Evolutionary conservation across 2,888 invertebrate genomes (phyloP).

Genomic region (Artemia sp.): DNA sequence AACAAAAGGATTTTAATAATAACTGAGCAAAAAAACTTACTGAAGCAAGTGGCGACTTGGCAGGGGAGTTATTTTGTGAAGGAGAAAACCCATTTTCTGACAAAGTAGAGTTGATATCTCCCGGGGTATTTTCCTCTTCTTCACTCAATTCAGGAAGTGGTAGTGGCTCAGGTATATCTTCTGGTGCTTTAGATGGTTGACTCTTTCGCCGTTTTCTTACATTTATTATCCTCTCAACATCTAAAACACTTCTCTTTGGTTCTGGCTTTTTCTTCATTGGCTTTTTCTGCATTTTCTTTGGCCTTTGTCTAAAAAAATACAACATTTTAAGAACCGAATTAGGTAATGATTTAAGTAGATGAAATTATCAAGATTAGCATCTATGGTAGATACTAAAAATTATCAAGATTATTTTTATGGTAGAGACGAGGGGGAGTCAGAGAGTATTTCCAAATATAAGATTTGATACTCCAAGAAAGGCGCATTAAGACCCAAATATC

Average conservation of each 20-base stretch:
- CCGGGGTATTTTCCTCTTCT: constrained; percentile 12
- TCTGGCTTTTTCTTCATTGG: background rate
- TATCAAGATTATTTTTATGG: too few species aligned
- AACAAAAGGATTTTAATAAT: too few species aligned
- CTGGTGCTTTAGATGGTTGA: background rate
- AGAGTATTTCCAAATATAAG: too few species aligned
- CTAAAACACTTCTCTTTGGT: background rate
- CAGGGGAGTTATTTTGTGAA: background rate
- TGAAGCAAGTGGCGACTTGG: constrained; percentile 12
- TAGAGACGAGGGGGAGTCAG: too few species aligned
- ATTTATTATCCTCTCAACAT: background rate
- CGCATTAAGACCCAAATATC: too few species aligned
- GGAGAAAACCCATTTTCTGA: background rate
- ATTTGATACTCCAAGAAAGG: too few species aligned
- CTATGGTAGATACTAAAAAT: too few species aligned
- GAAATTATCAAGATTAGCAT: too few species aligned
- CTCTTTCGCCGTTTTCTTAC: constrained; percentile 21
- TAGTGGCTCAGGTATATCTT: background rate
- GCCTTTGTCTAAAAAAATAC: background rate
- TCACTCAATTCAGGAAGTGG: background rate
- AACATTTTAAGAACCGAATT: too few species aligned
- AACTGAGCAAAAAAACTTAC: background rate
- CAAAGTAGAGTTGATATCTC: background rate
- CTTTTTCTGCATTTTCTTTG: constrained; percentile 7
- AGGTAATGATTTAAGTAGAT: too few species aligned